Evolutionary conservation across 2,113 vertebrate species (phyloP).

Genomic region (Typhlomys cinereus): DNA sequence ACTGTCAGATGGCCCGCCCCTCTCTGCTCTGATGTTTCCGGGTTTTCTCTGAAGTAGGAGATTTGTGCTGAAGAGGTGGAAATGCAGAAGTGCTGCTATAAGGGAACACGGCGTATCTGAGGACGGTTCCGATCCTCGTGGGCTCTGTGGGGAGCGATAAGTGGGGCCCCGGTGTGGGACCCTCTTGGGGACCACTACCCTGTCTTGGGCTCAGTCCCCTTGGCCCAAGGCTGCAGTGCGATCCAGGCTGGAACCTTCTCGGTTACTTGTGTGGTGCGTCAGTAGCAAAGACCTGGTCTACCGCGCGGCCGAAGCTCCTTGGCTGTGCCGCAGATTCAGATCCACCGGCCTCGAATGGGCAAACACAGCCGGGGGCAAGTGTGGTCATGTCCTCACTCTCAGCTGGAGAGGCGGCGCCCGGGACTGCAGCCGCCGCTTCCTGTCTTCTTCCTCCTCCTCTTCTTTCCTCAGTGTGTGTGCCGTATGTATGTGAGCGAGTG

Average conservation of each 20-base stretch:
- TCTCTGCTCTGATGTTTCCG: neutral
- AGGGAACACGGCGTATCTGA: neutral
- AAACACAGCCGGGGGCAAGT: neutral
- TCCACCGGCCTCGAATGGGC: neutral
- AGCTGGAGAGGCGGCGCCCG: neutral
- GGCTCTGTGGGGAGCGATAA: neutral
- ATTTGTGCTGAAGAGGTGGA: neutral
- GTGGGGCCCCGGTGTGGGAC: neutral
- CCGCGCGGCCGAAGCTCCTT: neutral
- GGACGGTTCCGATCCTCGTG: neutral
- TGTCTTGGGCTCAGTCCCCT: neutral
- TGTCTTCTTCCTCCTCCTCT: too few species aligned
- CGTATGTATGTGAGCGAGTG: too few species aligned
- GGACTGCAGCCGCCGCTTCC: too few species aligned
- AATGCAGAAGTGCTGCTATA: accelerated
- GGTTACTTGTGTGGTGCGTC: neutral
- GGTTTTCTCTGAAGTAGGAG: neutral
- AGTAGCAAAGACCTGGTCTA: neutral
- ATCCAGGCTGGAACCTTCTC: accelerated
- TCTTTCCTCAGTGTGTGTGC: too few species aligned
- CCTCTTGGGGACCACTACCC: neutral
- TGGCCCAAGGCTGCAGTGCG: neutral
- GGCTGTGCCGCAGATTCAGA: neutral
- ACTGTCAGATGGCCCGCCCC: neutral
- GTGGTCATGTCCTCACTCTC: neutral